Conservation (phyloP, 1,140 invertebrate species). For the Brachystomella parvula region DNA sequence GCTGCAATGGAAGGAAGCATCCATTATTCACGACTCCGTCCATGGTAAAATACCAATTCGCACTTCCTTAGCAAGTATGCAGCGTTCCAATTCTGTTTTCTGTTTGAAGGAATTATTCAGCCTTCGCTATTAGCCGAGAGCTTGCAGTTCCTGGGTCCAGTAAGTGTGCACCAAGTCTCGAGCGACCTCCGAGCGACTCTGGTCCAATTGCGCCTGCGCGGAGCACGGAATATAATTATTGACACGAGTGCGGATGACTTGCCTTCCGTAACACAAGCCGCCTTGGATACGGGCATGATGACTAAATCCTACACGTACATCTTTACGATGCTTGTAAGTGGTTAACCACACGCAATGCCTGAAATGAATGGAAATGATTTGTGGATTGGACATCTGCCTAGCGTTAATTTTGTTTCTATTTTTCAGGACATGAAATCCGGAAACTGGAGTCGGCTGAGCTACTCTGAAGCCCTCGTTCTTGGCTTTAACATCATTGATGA, state of each 20-base stretch:
- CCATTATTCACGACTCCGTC: conserved; percentile 35
- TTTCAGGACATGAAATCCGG: conserved; percentile 35
- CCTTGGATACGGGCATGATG: conserved; percentile 37
- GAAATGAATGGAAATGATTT: neutral
- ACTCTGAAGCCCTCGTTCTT: conserved; percentile 37
- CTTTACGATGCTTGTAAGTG: conserved; percentile 37
- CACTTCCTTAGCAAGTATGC: neutral
- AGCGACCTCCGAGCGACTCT: conserved; percentile 35
- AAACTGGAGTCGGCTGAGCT: conserved; percentile 36
- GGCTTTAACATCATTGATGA: conserved; percentile 36
- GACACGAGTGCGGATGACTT: conserved; percentile 33
- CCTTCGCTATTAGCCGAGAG: conserved; percentile 33
- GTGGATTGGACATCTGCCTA: neutral
- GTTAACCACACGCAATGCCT: too few species aligned
- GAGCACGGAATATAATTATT: conserved; percentile 37
- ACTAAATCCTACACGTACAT: conserved; percentile 38
- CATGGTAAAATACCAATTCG: conserved; percentile 29
- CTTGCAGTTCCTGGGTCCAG: conserved; percentile 32
- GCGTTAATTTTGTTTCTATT: conserved; percentile 15
- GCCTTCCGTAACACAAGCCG: conserved; percentile 32
- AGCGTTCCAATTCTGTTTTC: too few species aligned
- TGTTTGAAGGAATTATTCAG: conserved; percentile 32
- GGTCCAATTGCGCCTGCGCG: conserved; percentile 33
- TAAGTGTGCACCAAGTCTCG: conserved; percentile 29
- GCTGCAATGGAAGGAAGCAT: conserved; percentile 35